These are phyloP conservation scores for Eupithecia subfuscata DNA, from an alignment of 2,888 invertebrate genomes.

Conservation along the genomic window DNA sequence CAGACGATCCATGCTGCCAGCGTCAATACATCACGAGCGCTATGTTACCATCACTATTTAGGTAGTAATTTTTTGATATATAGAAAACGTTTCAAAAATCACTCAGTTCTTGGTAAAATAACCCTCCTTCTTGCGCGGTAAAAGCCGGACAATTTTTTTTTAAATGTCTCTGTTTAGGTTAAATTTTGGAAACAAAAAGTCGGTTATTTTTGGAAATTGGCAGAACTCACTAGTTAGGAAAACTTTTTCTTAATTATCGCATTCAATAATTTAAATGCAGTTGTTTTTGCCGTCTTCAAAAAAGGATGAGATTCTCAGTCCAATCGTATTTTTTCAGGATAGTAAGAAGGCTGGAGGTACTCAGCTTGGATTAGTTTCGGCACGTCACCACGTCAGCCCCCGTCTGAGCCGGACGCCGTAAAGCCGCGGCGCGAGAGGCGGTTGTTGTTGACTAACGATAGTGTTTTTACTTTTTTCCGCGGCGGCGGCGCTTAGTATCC, in stretches of 20 bases:
- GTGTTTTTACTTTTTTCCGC: conserved; percentile 81
- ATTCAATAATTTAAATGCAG: background rate
- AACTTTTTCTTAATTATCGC: background rate
- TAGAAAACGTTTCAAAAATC: too few relatives aligned
- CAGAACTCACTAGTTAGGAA: background rate
- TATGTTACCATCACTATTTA: conserved; percentile 40
- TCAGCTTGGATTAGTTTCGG: conserved; percentile 37
- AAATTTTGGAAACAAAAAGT: background rate
- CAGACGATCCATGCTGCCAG: conserved; percentile 45
- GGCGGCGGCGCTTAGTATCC: conserved; percentile 71
- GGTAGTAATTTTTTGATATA: background rate
- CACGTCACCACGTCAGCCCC: conserved; percentile 64
- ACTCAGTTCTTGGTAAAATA: background rate
- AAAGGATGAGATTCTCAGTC: background rate
- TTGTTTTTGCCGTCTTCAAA: background rate
- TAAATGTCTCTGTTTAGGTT: background rate
- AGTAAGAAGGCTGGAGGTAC: background rate
- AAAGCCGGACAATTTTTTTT: background rate
- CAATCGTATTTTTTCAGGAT: background rate
- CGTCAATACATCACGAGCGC: conserved; percentile 35
- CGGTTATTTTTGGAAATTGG: background rate
- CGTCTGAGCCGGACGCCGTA: conserved; percentile 66
- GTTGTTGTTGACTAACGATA: conserved; percentile 76
- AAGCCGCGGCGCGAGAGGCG: conserved; percentile 63
- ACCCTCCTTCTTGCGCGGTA: too few relatives aligned